A percentile compares a stretch with the other conserved stretches of the same genome.
These are phyloP conservation scores for Drosophila carrolli DNA, from an alignment of 1,140 invertebrate genomes.

Conservation along the genomic window DNA sequence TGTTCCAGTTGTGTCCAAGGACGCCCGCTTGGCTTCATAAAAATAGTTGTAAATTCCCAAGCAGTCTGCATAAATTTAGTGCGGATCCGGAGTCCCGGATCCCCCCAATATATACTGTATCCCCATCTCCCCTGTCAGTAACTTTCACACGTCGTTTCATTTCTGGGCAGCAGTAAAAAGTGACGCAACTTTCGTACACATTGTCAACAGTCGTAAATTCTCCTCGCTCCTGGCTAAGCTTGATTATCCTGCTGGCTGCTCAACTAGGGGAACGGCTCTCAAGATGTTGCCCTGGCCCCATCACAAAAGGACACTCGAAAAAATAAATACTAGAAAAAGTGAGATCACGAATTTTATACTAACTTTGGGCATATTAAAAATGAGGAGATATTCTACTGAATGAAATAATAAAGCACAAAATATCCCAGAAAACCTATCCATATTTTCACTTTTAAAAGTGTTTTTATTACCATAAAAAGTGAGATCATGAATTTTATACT, in stretches of 20 bases:
- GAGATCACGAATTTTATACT: too few relatives aligned
- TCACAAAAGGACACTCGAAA: slow-evolving; percentile 4
- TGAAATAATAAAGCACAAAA: too few relatives aligned
- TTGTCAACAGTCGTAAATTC: slow-evolving; percentile 76
- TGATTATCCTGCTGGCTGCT: slow-evolving; percentile 61
- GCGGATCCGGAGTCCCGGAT: slow-evolving; percentile 2
- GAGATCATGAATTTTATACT: too few relatives aligned
- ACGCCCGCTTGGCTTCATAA: slow-evolving; percentile 71
- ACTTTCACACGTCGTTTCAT: slow-evolving; percentile 75
- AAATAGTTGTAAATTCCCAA: slow-evolving; percentile 77
- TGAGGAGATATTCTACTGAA: too few relatives aligned
- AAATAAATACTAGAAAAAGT: neutral
- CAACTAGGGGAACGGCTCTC: slow-evolving; percentile 27
- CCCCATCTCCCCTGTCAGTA: slow-evolving; percentile 30
- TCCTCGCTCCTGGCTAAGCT: slow-evolving; percentile 43
- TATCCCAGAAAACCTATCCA: too few relatives aligned
- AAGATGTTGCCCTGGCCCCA: slow-evolving; percentile 14
- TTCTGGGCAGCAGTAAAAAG: slow-evolving; percentile 62
- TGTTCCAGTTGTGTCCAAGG: slow-evolving; percentile 40
- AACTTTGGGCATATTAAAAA: too few relatives aligned
- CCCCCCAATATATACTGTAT: neutral
- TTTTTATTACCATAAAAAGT: neutral
- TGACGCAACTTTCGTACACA: slow-evolving; percentile 73
- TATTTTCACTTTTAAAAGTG: too few relatives aligned
- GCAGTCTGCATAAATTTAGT: slow-evolving; percentile 72